Evolutionary conservation across 2,113 vertebrate species (phyloP).

Genomic region (Neotoma lepida): DNA sequence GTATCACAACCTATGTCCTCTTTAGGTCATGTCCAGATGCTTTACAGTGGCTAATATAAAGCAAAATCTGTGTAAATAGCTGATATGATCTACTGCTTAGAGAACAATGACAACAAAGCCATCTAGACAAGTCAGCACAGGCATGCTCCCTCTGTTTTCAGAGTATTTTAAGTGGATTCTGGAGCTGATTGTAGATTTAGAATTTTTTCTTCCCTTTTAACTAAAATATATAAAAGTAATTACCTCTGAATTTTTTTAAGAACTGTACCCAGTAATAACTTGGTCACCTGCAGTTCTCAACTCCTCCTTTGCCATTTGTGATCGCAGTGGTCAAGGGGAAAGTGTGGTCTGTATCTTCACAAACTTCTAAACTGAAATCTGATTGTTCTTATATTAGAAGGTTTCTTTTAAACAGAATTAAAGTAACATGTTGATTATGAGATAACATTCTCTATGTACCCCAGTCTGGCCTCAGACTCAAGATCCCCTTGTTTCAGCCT

Average conservation of each 20-base stretch:
- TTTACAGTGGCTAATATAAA: neutral
- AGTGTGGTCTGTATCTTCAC: neutral
- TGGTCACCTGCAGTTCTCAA: neutral
- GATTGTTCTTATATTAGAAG: neutral
- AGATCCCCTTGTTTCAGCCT: neutral
- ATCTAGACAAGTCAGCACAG: accelerated
- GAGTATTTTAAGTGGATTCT: neutral
- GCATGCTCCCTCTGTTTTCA: neutral
- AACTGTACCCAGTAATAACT: neutral
- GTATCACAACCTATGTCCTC: no score
- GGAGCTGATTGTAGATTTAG: no score
- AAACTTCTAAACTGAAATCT: neutral
- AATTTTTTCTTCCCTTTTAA: neutral
- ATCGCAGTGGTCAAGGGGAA: neutral
- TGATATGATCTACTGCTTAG: neutral
- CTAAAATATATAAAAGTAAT: neutral
- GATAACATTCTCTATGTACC: neutral
- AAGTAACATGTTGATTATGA: neutral
- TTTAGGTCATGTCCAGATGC: neutral
- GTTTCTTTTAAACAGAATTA: neutral
- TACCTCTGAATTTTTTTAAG: neutral
- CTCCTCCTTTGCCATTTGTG: neutral
- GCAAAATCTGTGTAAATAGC: neutral
- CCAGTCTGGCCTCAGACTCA: neutral
- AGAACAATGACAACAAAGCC: neutral